phyloP scores from a whole-genome alignment of 2,797 vertebrate genomes.

The Peromyscus eremicus region DNA sequence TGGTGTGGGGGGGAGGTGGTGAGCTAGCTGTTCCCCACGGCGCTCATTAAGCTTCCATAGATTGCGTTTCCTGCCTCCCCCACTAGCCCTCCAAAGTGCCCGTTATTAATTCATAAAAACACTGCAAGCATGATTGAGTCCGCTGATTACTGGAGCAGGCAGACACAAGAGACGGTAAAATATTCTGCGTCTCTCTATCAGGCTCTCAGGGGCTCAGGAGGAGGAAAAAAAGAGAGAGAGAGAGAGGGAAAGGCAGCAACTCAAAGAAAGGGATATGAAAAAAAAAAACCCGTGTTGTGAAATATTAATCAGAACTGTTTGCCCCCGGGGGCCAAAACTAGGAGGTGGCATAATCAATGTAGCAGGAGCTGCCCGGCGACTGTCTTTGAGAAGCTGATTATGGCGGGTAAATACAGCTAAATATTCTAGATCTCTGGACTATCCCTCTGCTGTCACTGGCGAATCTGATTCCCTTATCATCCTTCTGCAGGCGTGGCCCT shows the following conservation, averaged over 20 bases:
- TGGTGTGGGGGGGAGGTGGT: slow-evolving; percentile 85
- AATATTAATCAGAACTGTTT: slow-evolving; percentile 93
- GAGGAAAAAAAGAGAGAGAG: slow-evolving; percentile 30
- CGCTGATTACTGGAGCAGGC: slow-evolving; percentile 91
- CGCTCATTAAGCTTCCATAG: slow-evolving; percentile 96
- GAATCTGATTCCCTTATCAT: slow-evolving; percentile 90
- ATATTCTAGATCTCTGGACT: slow-evolving; percentile 84
- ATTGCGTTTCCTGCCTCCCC: slow-evolving; percentile 92
- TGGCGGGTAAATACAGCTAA: slow-evolving; percentile 86
- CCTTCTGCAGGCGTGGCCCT: slow-evolving; percentile 88
- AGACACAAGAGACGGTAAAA: slow-evolving; percentile 87
- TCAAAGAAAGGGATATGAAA: slow-evolving; percentile 55
- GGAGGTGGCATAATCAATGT: slow-evolving; percentile 82
- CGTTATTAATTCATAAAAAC: slow-evolving; percentile 97
- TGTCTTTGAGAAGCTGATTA: slow-evolving; percentile 88
- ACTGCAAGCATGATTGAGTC: slow-evolving; percentile 92
- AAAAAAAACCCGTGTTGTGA: slow-evolving; percentile 88
- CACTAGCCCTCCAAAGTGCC: slow-evolving; percentile 90
- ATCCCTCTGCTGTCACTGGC: slow-evolving; percentile 74
- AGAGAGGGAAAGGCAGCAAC: slow-evolving; percentile 71
- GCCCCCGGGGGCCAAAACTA: slow-evolving; percentile 85
- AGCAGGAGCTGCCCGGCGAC: slow-evolving; percentile 79
- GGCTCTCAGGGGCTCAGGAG: slow-evolving; percentile 77
- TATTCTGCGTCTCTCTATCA: slow-evolving; percentile 84
- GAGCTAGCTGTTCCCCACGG: slow-evolving; percentile 88